Conservation (phyloP, 1,140 invertebrate species). For the Apis dorsata region DNA sequence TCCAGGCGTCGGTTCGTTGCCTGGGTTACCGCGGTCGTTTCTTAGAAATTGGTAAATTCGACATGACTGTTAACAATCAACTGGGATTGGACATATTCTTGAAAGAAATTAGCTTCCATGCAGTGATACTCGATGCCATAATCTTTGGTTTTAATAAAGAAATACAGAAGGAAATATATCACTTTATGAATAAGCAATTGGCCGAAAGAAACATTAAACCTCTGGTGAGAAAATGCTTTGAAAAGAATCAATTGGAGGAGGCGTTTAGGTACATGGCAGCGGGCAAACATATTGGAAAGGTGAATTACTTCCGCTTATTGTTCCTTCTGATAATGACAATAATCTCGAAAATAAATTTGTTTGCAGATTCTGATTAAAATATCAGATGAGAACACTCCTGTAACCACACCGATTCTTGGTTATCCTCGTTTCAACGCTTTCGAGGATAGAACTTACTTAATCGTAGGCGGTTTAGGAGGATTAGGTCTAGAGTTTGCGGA, state of each 20-base stretch:
- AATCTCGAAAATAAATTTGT: slow-evolving; percentile 1
- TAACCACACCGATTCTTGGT: slow-evolving; percentile 71
- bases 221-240: slow-evolving; percentile 76
- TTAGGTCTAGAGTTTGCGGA: slow-evolving; percentile 90
- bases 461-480: slow-evolving; percentile 88
- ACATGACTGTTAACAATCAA: slow-evolving; percentile 84
- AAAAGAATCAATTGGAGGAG: slow-evolving; percentile 76
- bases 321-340: too few relatives aligned
- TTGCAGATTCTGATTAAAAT: slow-evolving; percentile 83
- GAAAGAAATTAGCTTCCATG: slow-evolving; percentile 90
- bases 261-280: slow-evolving; percentile 84
- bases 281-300: slow-evolving; percentile 89
- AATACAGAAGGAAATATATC: slow-evolving; percentile 65
- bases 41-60: slow-evolving; percentile 90
- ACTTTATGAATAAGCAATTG: slow-evolving; percentile 79
- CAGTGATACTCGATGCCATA: slow-evolving; percentile 85
- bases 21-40: slow-evolving; percentile 85
- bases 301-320: slow-evolving; percentile 32
- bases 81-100: slow-evolving; percentile 89
- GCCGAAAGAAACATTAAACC: slow-evolving; percentile 79
- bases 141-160: slow-evolving; percentile 74
- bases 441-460: slow-evolving; percentile 76
- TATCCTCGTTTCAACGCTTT: slow-evolving; percentile 81
- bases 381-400: slow-evolving; percentile 71
- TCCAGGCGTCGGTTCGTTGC: slow-evolving; percentile 89